Base-by-base conservation (phyloP, 1,140 invertebrate genomes). In the Plectrocnemia conspersa region DNA sequence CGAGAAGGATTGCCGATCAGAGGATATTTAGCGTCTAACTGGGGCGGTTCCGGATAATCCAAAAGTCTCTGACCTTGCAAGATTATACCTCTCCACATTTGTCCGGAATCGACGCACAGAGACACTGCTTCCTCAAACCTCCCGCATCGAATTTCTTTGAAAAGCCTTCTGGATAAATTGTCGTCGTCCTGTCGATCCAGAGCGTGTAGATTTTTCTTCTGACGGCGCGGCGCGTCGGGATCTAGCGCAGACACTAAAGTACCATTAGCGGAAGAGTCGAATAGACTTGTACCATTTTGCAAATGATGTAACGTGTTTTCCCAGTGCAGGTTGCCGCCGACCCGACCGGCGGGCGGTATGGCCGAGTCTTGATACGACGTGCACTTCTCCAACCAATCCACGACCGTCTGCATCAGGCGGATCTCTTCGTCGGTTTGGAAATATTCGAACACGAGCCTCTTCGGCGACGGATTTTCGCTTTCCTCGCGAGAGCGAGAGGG, bases 381-480 rank as follows among this genome's bases (percentile, higher is more conserved):
- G 70, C 85, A 90, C 44, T 83, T 81, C 72, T 97, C 93, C 23
- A 97, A 68, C 93, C 93, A 97, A 69, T 97, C 92, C 15, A 96
- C 84, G 24, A 97, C 83, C 38, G 93, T 67, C 69, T 93, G 89
- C 65, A 85, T 82, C 71, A 91, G 82, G 54, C 89, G 73, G 7
- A 93, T 68, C 19, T 80, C 79, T 15, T 77, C 68, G 65, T 91
- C 84, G 58, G 68, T 68, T 64, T 67, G 63, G 56, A 75, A 77
- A 49, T 77, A 65, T 35, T 65, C 65, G 24, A 60, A 58, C 1
- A 76, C 71, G 52, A 74, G 64, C 22, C 52, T 66, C 58, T 73
- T 68, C 56, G 73, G 66, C 4, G 72, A 74, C 13, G 77, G 64
- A 4, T 68, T 71, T 24, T 72, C 66, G 5, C 62, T 59, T 56